Conservation (phyloP, 2,797 vertebrate genomes). For the Octomys mimax region DNA sequence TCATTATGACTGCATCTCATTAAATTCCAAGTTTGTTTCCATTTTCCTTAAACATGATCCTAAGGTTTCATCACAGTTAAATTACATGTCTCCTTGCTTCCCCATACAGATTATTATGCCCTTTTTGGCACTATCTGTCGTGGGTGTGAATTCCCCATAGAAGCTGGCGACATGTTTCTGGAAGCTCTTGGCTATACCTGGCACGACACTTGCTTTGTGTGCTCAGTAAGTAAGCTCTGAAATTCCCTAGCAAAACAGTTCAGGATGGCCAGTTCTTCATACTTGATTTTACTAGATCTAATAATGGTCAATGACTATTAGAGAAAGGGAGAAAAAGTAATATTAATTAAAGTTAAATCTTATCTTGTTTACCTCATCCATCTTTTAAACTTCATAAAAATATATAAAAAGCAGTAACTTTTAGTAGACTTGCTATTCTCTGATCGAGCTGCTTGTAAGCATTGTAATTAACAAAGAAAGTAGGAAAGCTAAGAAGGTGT, state of each 20-base stretch:
- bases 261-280: conserved; percentile 31
- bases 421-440: not conserved
- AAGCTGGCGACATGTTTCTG: conserved; percentile 98
- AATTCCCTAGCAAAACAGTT: not conserved
- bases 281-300: conserved; percentile 9
- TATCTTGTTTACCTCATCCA: conserved; percentile 15
- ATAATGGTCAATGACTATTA: not conserved
- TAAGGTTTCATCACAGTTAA: not conserved
- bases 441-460: not conserved
- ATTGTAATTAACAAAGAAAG: not conserved
- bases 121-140: conserved; percentile 97
- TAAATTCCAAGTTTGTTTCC: not conserved
- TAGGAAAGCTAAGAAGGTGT: not conserved
- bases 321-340: not conserved
- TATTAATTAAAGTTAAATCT: not conserved
- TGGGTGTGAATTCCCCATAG: conserved; percentile 98
- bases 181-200: conserved; percentile 97
- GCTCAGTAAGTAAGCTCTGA: conserved; percentile 92
- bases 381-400: not conserved
- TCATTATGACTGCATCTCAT: not conserved
- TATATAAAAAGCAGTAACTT: conserved; percentile 30
- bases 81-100: not conserved
- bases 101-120: conserved; percentile 94
- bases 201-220: conserved; percentile 99
- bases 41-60: not conserved